Evolutionary conservation across 2,888 invertebrate genomes (phyloP).

Genomic region (Cryptocephalus moraei): DNA sequence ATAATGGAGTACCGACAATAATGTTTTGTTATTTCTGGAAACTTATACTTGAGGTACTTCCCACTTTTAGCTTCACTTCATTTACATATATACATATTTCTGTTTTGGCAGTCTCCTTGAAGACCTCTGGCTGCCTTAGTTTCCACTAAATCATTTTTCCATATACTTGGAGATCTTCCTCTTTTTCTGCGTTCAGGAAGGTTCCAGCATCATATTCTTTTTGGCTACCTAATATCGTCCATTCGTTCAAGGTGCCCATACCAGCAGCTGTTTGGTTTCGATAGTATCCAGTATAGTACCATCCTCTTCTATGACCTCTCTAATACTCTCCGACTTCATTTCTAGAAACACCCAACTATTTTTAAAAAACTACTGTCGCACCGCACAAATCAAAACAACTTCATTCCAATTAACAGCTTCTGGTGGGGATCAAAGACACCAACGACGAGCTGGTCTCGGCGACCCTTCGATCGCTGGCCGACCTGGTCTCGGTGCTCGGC

Average conservation of each 20-base stretch:
- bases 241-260: not conserved
- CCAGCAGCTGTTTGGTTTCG: not conserved
- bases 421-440: slow-evolving; percentile 79
- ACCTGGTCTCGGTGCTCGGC: slow-evolving; percentile 75
- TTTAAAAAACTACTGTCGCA: no score
- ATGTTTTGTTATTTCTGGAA: no score
- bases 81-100: no score
- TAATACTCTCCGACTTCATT: not conserved
- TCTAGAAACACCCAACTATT: no score
- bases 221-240: not conserved
- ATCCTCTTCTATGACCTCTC: not conserved
- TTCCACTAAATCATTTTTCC: not conserved
- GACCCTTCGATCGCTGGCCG: slow-evolving; percentile 72
- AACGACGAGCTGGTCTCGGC: slow-evolving; percentile 74
- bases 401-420: slow-evolving; percentile 42
- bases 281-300: no score
- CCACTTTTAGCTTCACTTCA: no score
- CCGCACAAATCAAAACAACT: no score
- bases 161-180: not conserved
- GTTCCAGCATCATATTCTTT: not conserved
- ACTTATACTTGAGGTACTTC: no score
- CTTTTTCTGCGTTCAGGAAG: not conserved
- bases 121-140: not conserved
- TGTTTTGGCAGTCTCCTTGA: no score
- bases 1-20: no score